A percentile compares a stretch with the other conserved stretches of the same genome.
phyloP scores from a whole-genome alignment of 2,888 invertebrate species.

The Tromatobia lineatoria region DNA sequence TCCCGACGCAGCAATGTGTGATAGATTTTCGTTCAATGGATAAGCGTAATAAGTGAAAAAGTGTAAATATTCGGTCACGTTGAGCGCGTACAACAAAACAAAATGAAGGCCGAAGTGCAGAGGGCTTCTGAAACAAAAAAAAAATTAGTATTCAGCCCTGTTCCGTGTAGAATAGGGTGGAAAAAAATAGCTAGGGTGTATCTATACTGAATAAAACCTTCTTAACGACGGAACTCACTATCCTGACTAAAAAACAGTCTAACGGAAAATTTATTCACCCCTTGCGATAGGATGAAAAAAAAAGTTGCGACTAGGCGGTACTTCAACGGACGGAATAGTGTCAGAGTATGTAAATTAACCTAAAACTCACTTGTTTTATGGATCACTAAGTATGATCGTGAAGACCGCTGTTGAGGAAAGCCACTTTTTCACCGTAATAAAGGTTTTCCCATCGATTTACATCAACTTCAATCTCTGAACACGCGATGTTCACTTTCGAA shows the following conservation, averaged over 20 bases:
- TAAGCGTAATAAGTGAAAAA: neutral
- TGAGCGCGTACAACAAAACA: neutral
- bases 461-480: neutral
- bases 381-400: neutral
- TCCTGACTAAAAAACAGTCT: neutral
- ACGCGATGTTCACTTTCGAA: neutral
- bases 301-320: neutral
- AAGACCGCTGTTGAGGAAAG: neutral
- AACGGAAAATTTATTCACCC: slow-evolving; percentile 18
- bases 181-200: neutral
- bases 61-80: neutral
- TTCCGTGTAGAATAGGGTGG: neutral
- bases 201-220: neutral
- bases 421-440: neutral
- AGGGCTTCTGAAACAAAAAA: neutral
- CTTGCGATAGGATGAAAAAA: neutral
- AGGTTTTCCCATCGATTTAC: neutral
- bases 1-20: too few species aligned
- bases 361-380: neutral
- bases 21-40: neutral
- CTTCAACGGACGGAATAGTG: neutral
- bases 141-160: slow-evolving; percentile 10
- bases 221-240: neutral
- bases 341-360: neutral
- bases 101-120: neutral